Evolutionary conservation across 30 jellyfish, hydroid and myxozoan species (phyloP).

Genomic region (Aurelia aurita): DNA sequence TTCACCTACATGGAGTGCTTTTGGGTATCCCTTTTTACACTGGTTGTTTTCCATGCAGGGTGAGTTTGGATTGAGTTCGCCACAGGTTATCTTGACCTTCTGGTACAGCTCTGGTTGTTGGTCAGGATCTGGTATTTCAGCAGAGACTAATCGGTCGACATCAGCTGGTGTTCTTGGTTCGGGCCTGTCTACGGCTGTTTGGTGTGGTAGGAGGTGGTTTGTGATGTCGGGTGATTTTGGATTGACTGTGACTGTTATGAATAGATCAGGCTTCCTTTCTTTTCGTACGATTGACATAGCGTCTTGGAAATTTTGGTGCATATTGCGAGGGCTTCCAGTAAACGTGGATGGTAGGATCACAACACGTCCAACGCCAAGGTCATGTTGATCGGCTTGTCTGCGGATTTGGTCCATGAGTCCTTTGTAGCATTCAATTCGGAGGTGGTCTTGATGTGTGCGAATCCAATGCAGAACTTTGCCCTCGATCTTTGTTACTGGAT

Average conservation of each 20-base stretch:
- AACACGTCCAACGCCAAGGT: constrained; percentile 36
- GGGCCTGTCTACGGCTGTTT: constrained; percentile 13
- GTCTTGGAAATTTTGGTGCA: constrained; percentile 36
- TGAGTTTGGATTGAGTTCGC: constrained; percentile 1
- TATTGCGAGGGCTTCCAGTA: constrained; percentile 25
- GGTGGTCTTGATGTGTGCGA: not conserved
- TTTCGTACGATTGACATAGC: constrained; percentile 7
- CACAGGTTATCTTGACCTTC: constrained; percentile 48
- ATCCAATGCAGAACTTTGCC: not conserved
- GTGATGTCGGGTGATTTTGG: not conserved
- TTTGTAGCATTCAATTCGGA: not conserved
- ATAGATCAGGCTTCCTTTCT: no score
- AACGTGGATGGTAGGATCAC: constrained; percentile 42
- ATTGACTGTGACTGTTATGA: no score
- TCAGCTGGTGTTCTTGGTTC: not conserved
- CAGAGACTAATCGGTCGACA: constrained; percentile 36
- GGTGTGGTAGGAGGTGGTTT: not conserved
- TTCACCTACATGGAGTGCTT: not conserved
- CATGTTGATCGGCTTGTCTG: not conserved
- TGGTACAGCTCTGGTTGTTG: constrained; percentile 39
- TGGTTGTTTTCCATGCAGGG: constrained; percentile 72
- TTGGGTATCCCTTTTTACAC: constrained; percentile 50
- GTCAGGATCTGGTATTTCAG: constrained; percentile 68
- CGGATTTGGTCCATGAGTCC: not conserved
- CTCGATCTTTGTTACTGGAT: not conserved